These are phyloP conservation scores for Thaumatotibia leucotreta DNA, from an alignment of 1,140 invertebrate species.

Conservation along the genomic window DNA sequence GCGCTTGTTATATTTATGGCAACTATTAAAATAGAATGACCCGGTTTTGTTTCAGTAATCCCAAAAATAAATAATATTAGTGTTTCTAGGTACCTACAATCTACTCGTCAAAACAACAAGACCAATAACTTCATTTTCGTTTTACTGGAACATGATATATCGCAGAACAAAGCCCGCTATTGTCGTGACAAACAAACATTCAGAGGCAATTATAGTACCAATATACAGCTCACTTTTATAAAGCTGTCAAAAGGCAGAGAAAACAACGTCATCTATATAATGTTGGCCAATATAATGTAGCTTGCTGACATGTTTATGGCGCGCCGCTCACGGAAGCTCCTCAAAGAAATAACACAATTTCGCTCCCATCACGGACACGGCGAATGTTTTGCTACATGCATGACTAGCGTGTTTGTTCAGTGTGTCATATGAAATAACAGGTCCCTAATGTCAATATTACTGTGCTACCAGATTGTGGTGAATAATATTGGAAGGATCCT, in stretches of 20 bases:
- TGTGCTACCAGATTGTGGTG: background rate
- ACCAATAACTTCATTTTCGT: background rate
- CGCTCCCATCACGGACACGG: constrained; percentile 29
- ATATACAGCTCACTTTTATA: constrained; percentile 18
- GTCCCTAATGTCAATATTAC: background rate
- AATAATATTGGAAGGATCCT: background rate
- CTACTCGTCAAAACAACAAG: background rate
- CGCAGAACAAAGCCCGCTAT: constrained; percentile 2
- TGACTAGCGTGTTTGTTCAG: background rate
- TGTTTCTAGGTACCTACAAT: background rate
- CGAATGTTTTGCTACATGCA: constrained; percentile 25
- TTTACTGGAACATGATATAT: background rate
- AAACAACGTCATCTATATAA: constrained; percentile 28
- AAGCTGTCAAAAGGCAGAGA: constrained; percentile 20
- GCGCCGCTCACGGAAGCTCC: constrained; percentile 26
- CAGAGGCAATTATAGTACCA: constrained; percentile 22
- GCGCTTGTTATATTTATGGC: background rate
- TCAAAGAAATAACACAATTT: constrained; percentile 29
- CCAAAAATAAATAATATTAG: too few species aligned
- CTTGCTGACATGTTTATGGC: constrained; percentile 43
- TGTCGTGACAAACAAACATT: constrained; percentile 19
- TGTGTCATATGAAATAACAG: background rate
- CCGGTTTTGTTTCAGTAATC: too few species aligned
- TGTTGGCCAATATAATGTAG: constrained; percentile 33
- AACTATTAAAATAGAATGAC: background rate